Base-by-base conservation (phyloP, 2,888 invertebrate genomes). In the Amorpha juglandis region DNA sequence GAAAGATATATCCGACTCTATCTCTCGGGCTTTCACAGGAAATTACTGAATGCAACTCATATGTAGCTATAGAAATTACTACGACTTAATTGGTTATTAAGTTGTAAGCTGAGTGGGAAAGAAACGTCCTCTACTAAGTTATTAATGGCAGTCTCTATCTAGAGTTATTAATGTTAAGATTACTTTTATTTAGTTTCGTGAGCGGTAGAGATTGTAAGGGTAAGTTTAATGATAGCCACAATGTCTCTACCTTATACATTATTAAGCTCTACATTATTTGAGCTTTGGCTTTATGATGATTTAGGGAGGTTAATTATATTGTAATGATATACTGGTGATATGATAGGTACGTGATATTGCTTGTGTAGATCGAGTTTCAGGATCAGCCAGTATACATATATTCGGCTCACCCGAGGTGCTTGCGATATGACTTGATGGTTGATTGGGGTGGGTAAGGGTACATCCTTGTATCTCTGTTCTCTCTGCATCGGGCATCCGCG, bases 31-130 rank as follows among this genome's bases (percentile, higher is more conserved):
- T 70, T 69, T 69, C 76, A 70, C 63, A 68, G 69, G 64, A 72
- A 71, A 70, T 76, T 71, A 67, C 71, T 78, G 72, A 76, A 77
- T 77, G 77, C 76, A 75, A 70, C 69, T 62, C 51, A 45, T 52
- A 48, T 47, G 45, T 33, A 64, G 45, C 42, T 63, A 53, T 63
- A 51, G 63, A 58, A 65, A 58, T 65, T 51, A 55, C 64, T 65
- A 42, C 27, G 50, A 27, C 53, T 65, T 66, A 64, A 69, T 66
- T 64, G 58, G 62, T 53, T 66, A 68, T 67, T 69, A 67, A 38
- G 33, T 21, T 51, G 38, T 63, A 19, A 67, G 50, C 51, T 51
- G 27, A 14, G 50, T 12, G 21, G 8, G 47, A 63, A 63, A 63
- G 48, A 50, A 62, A 50, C 48, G 63, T 50, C 48, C n/a, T 50